Evolutionary conservation across 2,797 vertebrate species (phyloP).

Genomic region (Acipenser oxyrinchus): DNA sequence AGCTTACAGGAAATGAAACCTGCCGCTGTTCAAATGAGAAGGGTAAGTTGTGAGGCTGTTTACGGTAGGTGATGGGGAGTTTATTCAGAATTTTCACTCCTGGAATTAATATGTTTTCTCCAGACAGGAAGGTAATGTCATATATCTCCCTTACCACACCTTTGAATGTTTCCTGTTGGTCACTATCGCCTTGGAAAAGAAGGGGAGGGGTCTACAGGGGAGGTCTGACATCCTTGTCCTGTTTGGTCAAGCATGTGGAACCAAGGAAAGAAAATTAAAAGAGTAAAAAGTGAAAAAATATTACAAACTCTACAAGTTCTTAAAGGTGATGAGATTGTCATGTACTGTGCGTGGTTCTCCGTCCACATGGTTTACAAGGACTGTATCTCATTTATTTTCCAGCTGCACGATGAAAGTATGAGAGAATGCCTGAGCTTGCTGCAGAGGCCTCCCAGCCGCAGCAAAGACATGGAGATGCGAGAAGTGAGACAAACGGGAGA

Average conservation of each 20-base stretch:
- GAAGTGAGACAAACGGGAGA: constrained; percentile 3
- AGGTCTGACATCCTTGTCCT: too few relatives aligned
- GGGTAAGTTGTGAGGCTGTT: constrained; percentile 31
- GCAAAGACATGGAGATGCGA: constrained; percentile 8
- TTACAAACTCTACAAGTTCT: too few relatives aligned
- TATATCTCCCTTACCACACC: not conserved
- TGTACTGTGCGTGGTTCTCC: not conserved
- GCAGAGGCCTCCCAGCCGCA: constrained; percentile 19
- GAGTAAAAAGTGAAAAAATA: too few relatives aligned
- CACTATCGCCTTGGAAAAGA: too few relatives aligned
- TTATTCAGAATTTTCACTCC: too few relatives aligned
- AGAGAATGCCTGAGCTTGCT: constrained; percentile 34
- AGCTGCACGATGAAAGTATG: constrained; percentile 45
- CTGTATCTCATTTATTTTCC: constrained; percentile 8
- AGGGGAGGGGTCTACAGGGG: too few relatives aligned
- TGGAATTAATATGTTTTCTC: not conserved
- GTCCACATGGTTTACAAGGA: not conserved
- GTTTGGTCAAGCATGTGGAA: too few relatives aligned
- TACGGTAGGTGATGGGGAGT: not conserved
- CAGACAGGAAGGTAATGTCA: not conserved
- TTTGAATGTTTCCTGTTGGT: too few relatives aligned
- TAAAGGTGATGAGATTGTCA: too few relatives aligned
- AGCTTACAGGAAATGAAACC: constrained; percentile 58
- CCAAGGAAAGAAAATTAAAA: too few relatives aligned
- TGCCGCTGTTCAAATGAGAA: constrained; percentile 39